These are phyloP conservation scores for Ptychochromis oligacanthus DNA, from an alignment of 2,113 vertebrate genomes.

Conservation along the genomic window DNA sequence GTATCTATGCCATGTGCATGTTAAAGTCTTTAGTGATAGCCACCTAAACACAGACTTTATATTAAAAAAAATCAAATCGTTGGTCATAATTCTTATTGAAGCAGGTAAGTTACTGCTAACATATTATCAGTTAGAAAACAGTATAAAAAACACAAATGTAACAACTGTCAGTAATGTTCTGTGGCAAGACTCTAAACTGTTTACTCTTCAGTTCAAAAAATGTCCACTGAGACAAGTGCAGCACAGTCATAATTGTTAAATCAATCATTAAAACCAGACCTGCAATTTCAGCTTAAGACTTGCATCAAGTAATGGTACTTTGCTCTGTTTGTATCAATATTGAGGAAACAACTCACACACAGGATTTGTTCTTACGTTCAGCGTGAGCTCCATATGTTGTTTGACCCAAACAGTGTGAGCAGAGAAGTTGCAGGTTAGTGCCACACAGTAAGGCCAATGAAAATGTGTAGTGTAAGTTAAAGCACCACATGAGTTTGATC, in stretches of 20 bases:
- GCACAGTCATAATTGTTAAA: not conserved
- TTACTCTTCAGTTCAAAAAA: not conserved
- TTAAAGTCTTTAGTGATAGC: not conserved
- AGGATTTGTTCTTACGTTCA: not conserved
- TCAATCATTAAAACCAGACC: constrained; percentile 3
- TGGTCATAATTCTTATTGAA: not conserved
- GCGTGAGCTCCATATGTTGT: not conserved
- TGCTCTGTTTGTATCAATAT: not conserved
- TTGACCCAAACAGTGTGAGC: not conserved
- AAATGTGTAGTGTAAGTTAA: not conserved
- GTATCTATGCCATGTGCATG: not conserved
- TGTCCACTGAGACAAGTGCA: not conserved
- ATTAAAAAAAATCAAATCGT: too few species aligned
- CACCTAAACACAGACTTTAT: not conserved
- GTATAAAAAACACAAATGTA: not conserved
- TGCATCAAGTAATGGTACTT: not conserved
- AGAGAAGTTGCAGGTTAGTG: not conserved
- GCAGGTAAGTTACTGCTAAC: not conserved
- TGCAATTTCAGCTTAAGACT: not conserved
- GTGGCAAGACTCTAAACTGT: not conserved
- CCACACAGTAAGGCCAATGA: not conserved
- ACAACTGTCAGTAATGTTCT: not conserved
- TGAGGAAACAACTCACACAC: not conserved
- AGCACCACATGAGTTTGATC: too few species aligned
- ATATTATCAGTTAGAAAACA: not conserved